Evolutionary conservation across 2,888 invertebrate genomes (phyloP), one percentile per base, ranked within the genome.

Genomic region (Scelioninae gen. 2): DNA sequence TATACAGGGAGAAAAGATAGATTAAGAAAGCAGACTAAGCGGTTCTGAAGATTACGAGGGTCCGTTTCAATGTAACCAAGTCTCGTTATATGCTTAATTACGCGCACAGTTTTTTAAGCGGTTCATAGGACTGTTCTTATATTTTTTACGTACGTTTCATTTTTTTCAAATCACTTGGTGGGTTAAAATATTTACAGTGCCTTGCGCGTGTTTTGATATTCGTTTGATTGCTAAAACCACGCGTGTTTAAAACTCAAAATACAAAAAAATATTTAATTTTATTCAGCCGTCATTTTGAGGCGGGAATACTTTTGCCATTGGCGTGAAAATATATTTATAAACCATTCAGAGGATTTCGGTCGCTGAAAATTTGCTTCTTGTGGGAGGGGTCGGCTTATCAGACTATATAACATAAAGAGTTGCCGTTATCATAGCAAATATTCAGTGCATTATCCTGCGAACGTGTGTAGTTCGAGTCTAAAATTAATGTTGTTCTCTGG

Each of bases 11-110:
- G 60, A 80, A 75, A 70, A 76, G 74, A 75, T 74, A 78, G 78
- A 81, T 80, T 80, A 81, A 81, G 78, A 78, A 76, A 53, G 76
- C 79, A 78, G 79, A 79, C 77, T 79, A 78, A 80, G 74, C 67
- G 58, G 37, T 35, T 68, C 39, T 43, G 50, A 55, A 79, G 80
- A 80, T 80, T 80, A 80, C 75, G 76, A 76, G 74, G 77, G 71
- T 69, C 60, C 60, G 75, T 64, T 76, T 75, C 76, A 78, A 75
- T 76, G 78, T 78, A 80, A 80, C 80, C 79, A 80, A 75, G 76
- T 55, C 76, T 78, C 70, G 79, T 80, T 79, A 79, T 78, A 75
- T 71, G 71, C 78, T 79, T 78, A 79, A 80, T 80, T 80, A 80
- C 77, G 43, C 64, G 67, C 72, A 58, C 22, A n/a, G n/a, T n/a